These are phyloP conservation scores for Ormyrus rosae DNA, from an alignment of 2,888 invertebrate genomes.

Conservation along the genomic window DNA sequence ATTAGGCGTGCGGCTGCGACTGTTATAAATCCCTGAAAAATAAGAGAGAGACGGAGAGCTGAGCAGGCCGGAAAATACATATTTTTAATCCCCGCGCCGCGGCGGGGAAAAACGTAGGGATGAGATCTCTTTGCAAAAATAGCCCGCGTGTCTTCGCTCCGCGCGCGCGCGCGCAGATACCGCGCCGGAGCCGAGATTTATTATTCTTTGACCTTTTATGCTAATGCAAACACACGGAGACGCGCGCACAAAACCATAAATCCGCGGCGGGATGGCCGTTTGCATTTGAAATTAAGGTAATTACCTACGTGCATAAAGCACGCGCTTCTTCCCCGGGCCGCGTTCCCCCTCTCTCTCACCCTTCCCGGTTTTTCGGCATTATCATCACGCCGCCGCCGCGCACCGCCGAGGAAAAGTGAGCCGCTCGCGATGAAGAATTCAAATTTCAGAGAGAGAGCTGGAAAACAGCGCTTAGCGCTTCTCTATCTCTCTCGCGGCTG, in stretches of 20 bases:
- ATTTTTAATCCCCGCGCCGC: neutral
- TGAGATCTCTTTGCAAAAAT: conserved; percentile 24
- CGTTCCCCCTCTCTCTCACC: neutral
- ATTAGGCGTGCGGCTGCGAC: neutral
- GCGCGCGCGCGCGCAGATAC: conserved; percentile 8
- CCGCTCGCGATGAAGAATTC: conserved; percentile 27
- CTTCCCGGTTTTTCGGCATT: conserved; percentile 14
- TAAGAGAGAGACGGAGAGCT: neutral
- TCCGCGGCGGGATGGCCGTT: conserved; percentile 50
- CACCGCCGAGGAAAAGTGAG: neutral
- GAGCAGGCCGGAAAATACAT: neutral
- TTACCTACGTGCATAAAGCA: conserved; percentile 51
- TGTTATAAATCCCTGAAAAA: neutral
- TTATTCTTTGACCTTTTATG: conserved; percentile 55
- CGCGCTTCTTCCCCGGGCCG: conserved; percentile 14
- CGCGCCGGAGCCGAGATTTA: conserved; percentile 37
- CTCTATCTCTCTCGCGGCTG: neutral
- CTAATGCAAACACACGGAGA: conserved; percentile 39
- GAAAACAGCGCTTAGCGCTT: conserved; percentile 6
- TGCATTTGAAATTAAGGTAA: conserved; percentile 58
- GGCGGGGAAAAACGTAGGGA: neutral
- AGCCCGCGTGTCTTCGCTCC: conserved; percentile 30
- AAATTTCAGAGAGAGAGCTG: conserved; percentile 19
- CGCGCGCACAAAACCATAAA: conserved; percentile 40
- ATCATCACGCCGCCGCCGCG: conserved; percentile 25